Percentiles rank a stretch among this genome's conserved stretches.
These are phyloP conservation scores for Masticophis lateralis DNA, from an alignment of 2,797 vertebrate genomes.

Conservation along the genomic window DNA sequence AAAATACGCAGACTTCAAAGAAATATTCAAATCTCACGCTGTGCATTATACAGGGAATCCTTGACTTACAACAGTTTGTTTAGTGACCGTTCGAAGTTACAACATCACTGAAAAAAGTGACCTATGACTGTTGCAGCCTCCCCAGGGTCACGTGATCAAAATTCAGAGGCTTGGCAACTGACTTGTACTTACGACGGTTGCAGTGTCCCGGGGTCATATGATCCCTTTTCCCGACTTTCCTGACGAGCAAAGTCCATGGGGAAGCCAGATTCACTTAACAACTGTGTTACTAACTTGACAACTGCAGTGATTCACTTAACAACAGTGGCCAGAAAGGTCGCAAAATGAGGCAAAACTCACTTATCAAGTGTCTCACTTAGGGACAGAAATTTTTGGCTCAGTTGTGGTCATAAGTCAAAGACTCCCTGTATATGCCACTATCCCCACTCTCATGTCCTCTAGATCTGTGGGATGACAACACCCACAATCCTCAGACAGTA, in stretches of 20 bases:
- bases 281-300: background rate
- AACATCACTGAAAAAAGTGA: background rate
- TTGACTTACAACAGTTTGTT: background rate
- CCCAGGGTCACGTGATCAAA: background rate
- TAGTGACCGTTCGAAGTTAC: background rate
- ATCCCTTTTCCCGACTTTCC: too few relatives aligned
- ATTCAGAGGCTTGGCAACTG: background rate
- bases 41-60: rapidly evolving
- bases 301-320: background rate
- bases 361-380: background rate
- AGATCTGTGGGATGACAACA: background rate
- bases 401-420: background rate
- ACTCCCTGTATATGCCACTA: background rate
- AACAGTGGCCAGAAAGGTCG: rapidly evolving
- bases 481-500: background rate
- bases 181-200: background rate
- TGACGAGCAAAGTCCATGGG: too few relatives aligned
- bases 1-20: background rate
- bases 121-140: background rate
- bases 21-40: background rate
- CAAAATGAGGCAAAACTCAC: background rate
- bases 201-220: too few relatives aligned
- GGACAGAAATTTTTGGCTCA: background rate
- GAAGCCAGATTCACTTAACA: background rate
- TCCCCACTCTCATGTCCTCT: background rate